phyloP scores from a whole-genome alignment of 2,113 vertebrate genomes.

The Sceloporus tristichus region DNA sequence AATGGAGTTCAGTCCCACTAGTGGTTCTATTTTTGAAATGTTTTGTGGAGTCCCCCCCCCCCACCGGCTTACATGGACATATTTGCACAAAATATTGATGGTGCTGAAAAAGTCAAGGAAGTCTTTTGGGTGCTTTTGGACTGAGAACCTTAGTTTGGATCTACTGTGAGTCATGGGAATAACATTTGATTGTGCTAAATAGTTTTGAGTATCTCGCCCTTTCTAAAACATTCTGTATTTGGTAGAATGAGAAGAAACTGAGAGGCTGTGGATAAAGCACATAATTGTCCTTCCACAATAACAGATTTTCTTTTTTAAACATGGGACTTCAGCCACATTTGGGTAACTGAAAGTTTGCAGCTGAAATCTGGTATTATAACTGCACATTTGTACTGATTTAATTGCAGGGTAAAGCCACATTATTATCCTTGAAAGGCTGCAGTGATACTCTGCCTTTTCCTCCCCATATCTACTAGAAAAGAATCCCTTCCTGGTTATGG shows the following conservation, averaged over 20 bases:
- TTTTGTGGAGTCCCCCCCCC: not conserved
- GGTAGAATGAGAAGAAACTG: constrained; percentile 10
- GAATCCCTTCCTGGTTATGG: constrained; percentile 67
- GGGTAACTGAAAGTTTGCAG: constrained; percentile 56
- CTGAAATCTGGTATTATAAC: constrained; percentile 58
- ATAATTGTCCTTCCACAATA: not conserved
- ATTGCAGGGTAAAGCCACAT: constrained; percentile 61
- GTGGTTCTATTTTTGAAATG: constrained; percentile 58
- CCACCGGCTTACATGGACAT: constrained; percentile 45
- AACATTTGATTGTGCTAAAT: not conserved
- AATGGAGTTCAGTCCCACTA: constrained; percentile 45
- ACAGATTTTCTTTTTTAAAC: constrained; percentile 17
- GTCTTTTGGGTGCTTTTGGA: constrained; percentile 25
- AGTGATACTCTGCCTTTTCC: constrained; percentile 63
- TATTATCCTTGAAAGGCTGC: constrained; percentile 73
- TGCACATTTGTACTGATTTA: constrained; percentile 59
- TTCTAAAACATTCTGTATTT: constrained; percentile 25
- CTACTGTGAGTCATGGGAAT: not conserved
- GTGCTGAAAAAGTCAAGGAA: constrained; percentile 53
- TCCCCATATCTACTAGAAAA: constrained; percentile 55
- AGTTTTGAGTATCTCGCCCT: constrained; percentile 16
- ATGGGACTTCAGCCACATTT: constrained; percentile 45
- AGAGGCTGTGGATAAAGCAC: constrained; percentile 17
- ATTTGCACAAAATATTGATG: constrained; percentile 57
- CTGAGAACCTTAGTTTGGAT: not conserved